Conservation (phyloP, 30 jellyfish, hydroid and myxozoan species). For the Mastigias papua region DNA sequence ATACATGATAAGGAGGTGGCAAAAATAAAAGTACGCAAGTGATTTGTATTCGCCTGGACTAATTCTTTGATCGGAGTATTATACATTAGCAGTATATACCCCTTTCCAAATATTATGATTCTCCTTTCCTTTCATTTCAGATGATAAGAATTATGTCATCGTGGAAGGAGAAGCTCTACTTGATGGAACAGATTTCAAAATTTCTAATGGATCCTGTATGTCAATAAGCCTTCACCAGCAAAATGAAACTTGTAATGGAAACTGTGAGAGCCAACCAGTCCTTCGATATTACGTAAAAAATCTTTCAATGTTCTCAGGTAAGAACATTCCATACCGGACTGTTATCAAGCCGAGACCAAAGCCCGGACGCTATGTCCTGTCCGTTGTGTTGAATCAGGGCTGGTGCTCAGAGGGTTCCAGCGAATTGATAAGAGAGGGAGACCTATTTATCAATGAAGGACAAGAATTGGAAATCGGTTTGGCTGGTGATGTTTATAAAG, state of each 20-base stretch:
- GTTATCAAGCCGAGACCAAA: constrained; percentile 53
- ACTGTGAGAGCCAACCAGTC: constrained; percentile 6
- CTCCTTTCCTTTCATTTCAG: background rate
- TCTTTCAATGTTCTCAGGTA: background rate
- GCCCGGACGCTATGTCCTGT: constrained; percentile 41
- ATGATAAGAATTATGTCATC: background rate
- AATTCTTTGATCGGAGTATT: too few relatives aligned
- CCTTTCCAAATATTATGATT: too few relatives aligned
- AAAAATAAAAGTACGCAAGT: too few relatives aligned
- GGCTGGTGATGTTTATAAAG: constrained; percentile 4
- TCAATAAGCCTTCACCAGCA: background rate
- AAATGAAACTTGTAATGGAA: constrained; percentile 1
- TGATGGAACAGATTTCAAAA: background rate
- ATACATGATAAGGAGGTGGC: too few relatives aligned
- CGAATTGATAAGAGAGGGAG: constrained; percentile 43
- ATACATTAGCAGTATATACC: too few relatives aligned
- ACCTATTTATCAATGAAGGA: constrained; percentile 15
- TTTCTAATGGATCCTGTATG: constrained; percentile 51
- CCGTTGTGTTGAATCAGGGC: constrained; percentile 40
- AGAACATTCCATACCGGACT: constrained; percentile 23
- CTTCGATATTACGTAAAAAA: constrained; percentile 12
- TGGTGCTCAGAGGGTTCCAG: constrained; percentile 62
- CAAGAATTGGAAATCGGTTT: constrained; percentile 9
- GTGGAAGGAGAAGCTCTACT: constrained; percentile 27
- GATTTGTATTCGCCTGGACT: too few relatives aligned